Evolutionary conservation across 2,113 vertebrate species (phyloP).

Genomic region (Halichoerus grypus): DNA sequence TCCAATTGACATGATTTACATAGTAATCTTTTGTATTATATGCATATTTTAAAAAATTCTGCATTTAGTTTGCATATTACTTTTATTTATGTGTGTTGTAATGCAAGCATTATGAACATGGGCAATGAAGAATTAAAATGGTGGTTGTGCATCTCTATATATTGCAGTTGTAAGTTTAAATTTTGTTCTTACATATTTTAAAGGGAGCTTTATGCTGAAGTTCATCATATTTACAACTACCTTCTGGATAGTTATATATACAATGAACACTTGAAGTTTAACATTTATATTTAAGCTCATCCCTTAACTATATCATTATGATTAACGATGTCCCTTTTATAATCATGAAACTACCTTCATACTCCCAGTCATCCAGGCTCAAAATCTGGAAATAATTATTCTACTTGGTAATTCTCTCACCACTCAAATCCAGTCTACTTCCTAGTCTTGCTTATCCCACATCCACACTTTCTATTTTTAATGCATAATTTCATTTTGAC

Average conservation of each 20-base stretch:
- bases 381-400: conserved; percentile 5
- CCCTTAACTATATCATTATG: neutral
- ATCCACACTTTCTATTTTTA: neutral
- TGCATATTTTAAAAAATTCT: neutral
- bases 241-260: neutral
- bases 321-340: neutral
- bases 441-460: neutral
- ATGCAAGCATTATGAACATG: neutral
- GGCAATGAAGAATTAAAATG: neutral
- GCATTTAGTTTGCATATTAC: neutral
- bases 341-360: neutral
- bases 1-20: neutral
- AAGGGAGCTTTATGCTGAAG: neutral
- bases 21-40: neutral
- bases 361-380: neutral
- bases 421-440: neutral
- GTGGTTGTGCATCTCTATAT: neutral
- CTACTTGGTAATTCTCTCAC: neutral
- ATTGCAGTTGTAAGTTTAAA: neutral
- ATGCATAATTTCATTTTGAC: neutral
- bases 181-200: neutral
- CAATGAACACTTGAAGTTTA: neutral
- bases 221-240: neutral
- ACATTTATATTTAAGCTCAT: neutral
- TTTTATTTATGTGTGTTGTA: conserved; percentile 16